Evolutionary conservation across 2,797 vertebrate genomes (phyloP).

Genomic region (Sciaenops ocellatus): DNA sequence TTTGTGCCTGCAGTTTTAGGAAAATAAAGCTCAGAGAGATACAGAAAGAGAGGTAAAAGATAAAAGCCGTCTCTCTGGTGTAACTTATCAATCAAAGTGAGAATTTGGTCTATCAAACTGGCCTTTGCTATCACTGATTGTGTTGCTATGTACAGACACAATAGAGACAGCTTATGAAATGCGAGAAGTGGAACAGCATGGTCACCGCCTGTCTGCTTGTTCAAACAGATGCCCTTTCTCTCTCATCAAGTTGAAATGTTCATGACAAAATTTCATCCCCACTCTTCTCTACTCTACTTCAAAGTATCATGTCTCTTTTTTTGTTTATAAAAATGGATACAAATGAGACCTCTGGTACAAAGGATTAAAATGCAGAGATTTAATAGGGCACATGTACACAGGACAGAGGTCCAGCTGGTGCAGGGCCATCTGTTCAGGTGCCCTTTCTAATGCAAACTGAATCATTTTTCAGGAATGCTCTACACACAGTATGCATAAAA

Average conservation of each 20-base stretch:
- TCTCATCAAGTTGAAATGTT: constrained; percentile 64
- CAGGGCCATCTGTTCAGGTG: constrained; percentile 48
- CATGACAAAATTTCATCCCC: constrained; percentile 28
- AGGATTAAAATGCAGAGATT: constrained; percentile 20
- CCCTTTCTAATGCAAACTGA: constrained; percentile 31
- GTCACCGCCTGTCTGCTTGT: constrained; percentile 31
- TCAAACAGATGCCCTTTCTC: constrained; percentile 39
- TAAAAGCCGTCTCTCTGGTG: constrained; percentile 19
- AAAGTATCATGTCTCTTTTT: constrained; percentile 10
- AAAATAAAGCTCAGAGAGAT: constrained; percentile 3
- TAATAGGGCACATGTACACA: constrained; percentile 30
- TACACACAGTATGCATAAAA: constrained; percentile 20
- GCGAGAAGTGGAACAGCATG: constrained; percentile 16
- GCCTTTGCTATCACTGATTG: constrained; percentile 37
- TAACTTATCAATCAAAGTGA: constrained; percentile 66
- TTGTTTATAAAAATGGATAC: constrained; percentile 15
- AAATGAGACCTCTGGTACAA: constrained; percentile 25
- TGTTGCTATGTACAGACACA: constrained; percentile 28
- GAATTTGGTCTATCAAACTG: constrained; percentile 42
- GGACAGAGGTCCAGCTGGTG: constrained; percentile 37
- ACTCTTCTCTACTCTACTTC: constrained; percentile 18
- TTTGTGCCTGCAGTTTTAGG: constrained; percentile 6
- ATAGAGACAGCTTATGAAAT: constrained; percentile 37
- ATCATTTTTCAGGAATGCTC: constrained; percentile 31
- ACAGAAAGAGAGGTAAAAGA: constrained; percentile 28